A percentile compares a stretch with the other conserved stretches of the same genome.
These are phyloP conservation scores for Plebejus anna DNA, from an alignment of 2,888 invertebrate species.

Conservation along the genomic window DNA sequence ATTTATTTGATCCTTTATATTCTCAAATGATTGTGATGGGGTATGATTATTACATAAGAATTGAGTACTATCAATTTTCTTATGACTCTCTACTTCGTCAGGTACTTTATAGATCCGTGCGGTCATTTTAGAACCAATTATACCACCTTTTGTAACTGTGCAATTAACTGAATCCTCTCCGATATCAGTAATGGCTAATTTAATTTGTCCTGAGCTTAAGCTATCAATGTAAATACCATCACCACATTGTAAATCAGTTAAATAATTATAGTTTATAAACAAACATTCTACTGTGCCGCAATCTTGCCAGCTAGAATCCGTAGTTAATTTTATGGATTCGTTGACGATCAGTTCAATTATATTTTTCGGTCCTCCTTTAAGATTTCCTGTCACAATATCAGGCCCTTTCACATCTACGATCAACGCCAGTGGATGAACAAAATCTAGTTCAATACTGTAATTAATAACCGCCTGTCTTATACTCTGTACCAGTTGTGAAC, in stretches of 20 bases:
- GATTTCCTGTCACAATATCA: slow-evolving; percentile 64
- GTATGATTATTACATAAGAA: slow-evolving; percentile 79
- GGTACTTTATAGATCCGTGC: slow-evolving; percentile 77
- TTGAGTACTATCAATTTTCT: slow-evolving; percentile 64
- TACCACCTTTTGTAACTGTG: slow-evolving; percentile 73
- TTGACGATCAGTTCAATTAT: slow-evolving; percentile 59
- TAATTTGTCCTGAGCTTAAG: slow-evolving; percentile 58
- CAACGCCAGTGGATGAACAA: slow-evolving; percentile 71
- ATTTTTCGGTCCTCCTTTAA: slow-evolving; percentile 60
- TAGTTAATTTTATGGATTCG: slow-evolving; percentile 68
- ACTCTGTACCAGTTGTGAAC: slow-evolving; percentile 66
- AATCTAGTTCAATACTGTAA: slow-evolving; percentile 69
- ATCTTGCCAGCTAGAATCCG: slow-evolving; percentile 74
- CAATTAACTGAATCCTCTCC: slow-evolving; percentile 75
- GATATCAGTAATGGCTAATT: slow-evolving; percentile 56
- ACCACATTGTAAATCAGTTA: slow-evolving; percentile 70
- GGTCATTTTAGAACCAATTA: slow-evolving; percentile 71
- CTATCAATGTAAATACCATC: slow-evolving; percentile 75
- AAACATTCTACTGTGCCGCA: slow-evolving; percentile 77
- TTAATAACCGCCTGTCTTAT: slow-evolving; percentile 71
- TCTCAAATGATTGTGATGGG: slow-evolving; percentile 84
- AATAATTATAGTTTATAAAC: slow-evolving; percentile 74
- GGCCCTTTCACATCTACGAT: slow-evolving; percentile 66
- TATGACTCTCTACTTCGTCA: slow-evolving; percentile 57
- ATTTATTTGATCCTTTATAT: slow-evolving; percentile 73